phyloP scores from a whole-genome alignment of 2,888 invertebrate species.

The Melanostoma mellinum region DNA sequence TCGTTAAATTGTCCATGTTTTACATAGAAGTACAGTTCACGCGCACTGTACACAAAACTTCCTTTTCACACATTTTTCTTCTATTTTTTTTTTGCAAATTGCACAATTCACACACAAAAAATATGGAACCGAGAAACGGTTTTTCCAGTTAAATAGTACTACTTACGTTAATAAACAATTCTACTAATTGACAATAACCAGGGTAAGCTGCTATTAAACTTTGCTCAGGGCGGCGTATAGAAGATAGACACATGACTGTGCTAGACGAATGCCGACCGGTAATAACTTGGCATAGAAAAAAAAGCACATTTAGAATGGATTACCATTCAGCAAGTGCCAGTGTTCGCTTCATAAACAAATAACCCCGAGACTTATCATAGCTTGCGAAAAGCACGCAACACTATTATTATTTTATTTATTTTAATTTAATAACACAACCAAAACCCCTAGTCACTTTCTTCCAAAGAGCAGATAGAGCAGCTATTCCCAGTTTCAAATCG shows the following conservation, averaged over 20 bases:
- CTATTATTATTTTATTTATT: not conserved
- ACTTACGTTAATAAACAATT: slow-evolving; percentile 47
- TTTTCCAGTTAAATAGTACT: slow-evolving; percentile 9
- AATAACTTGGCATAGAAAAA: slow-evolving; percentile 35
- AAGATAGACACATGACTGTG: slow-evolving; percentile 14
- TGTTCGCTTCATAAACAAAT: slow-evolving; percentile 32
- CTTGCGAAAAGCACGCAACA: slow-evolving; percentile 52
- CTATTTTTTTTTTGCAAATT: slow-evolving; percentile 19
- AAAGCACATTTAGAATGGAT: slow-evolving; percentile 27
- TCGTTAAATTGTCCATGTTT: not conserved
- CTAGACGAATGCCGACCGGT: slow-evolving; percentile 59
- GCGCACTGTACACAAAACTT: slow-evolving; percentile 2
- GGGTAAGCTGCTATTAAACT: slow-evolving; percentile 42
- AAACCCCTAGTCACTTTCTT: slow-evolving; percentile 63
- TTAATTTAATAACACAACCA: slow-evolving; percentile 55
- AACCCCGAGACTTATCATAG: slow-evolving; percentile 35
- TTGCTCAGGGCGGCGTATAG: slow-evolving; percentile 44
- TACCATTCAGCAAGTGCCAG: slow-evolving; percentile 31
- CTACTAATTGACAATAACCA: slow-evolving; percentile 8
- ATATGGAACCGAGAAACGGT: slow-evolving; percentile 23
- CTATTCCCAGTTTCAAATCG: slow-evolving; percentile 45
- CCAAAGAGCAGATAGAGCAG: slow-evolving; percentile 31
- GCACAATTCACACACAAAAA: slow-evolving; percentile 13
- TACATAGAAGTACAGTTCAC: slow-evolving; percentile 9
- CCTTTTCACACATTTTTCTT: slow-evolving; percentile 15